Base-by-base conservation (phyloP, 2,113 vertebrate genomes). In the Jacana jacana region DNA sequence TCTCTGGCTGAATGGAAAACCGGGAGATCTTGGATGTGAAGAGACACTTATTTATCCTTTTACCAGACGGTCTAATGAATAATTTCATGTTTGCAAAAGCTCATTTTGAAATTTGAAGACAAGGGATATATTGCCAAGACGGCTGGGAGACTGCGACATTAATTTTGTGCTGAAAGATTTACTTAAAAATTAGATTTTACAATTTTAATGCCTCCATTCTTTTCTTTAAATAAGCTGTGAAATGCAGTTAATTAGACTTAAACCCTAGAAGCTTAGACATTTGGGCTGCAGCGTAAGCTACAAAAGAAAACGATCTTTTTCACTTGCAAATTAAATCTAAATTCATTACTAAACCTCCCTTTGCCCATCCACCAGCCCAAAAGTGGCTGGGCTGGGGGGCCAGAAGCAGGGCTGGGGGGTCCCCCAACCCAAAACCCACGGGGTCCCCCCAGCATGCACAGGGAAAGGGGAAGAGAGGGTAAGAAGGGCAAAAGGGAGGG, bases 41-140 rank as follows among this genome's bases (percentile, higher is more conserved):
- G 97, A 98, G 97, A 97, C 97, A 97, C 97, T 98, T 98, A 98
- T 98, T 98, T 98, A 98, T 98, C 98, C 98, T 97, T 97, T 98
- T 97, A 97, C 97, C 97, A 98, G 98, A 97, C 96, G 95, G 98
- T 91, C 98, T 98, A 98, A 98, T 98, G 98, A 98, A 98, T 98
- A 98, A 98, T 98, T 98, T 98, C 97, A 98, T 98, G 98, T 98
- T 98, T 98, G 98, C 97, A 97, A 98, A 98, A 98, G 98, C 98
- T 98, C 97, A 97, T 98, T 98, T 98, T 98, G 98, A 98, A 98
- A 98, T 97, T 96, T 96, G 98, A 98, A 98, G 98, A 98, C 98
- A 98, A 98, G 98, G 98, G 98, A 98, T 97, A 97, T 97, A 97
- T 97, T 98, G 97, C 98, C 97, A 97, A 97, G 98, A 96, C 97